Evolutionary conservation across 2,113 vertebrate species (phyloP).

Genomic region (Addax nasomaculatus): DNA sequence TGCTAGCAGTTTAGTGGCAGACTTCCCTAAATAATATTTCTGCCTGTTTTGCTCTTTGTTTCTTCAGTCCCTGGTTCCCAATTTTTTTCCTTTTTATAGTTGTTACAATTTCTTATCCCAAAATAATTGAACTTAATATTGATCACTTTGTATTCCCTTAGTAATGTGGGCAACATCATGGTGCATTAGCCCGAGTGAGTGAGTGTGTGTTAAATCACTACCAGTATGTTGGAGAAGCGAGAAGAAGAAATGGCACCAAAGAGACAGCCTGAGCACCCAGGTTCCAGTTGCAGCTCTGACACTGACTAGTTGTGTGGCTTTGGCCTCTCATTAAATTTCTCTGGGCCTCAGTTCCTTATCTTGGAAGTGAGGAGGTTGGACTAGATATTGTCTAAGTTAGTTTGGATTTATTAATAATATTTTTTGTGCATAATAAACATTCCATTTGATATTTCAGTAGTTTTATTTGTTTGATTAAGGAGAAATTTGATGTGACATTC

Average conservation of each 20-base stretch:
- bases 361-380: conserved; percentile 18
- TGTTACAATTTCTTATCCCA: neutral
- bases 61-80: neutral
- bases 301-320: neutral
- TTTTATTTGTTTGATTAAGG: neutral
- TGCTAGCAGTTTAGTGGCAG: neutral
- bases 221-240: neutral
- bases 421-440: neutral
- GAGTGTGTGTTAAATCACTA: neutral
- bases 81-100: neutral
- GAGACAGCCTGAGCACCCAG: neutral
- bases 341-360: neutral
- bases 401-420: neutral
- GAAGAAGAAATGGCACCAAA: neutral
- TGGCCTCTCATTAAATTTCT: neutral
- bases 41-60: neutral
- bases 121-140: neutral
- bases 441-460: neutral
- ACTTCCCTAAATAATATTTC: neutral
- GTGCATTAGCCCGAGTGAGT: neutral
- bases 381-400: neutral
- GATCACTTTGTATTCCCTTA: neutral
- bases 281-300: neutral
- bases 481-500: neutral
- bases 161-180: neutral